Conservation (phyloP, 2,113 vertebrate genomes). For the Ciconia maguari region DNA sequence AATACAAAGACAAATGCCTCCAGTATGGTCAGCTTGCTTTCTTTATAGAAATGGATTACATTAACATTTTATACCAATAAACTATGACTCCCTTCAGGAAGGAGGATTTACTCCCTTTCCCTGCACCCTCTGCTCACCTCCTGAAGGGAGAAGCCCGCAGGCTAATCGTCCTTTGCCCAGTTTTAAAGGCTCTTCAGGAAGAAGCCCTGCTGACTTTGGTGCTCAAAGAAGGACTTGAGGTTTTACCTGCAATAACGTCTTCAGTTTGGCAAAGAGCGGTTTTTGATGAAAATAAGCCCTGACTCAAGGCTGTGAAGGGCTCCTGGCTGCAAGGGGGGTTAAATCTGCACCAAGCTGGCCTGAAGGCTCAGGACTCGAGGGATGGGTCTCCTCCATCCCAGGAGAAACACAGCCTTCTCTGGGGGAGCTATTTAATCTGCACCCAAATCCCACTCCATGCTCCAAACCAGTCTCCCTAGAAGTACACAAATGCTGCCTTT, state of each 20-base stretch:
- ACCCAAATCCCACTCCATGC: not conserved
- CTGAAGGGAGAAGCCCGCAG: not conserved
- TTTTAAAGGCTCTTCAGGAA: not conserved
- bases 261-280: not conserved
- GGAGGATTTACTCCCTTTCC: not conserved
- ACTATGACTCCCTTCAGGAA: rapidly evolving
- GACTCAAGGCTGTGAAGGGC: not conserved
- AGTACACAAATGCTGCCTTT: not conserved
- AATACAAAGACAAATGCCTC: not conserved
- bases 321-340: not conserved
- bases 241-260: not conserved
- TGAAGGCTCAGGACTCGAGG: not conserved
- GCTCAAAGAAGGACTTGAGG: not conserved
- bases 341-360: not conserved
- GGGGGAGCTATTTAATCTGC: not conserved
- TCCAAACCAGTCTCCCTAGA: not conserved
- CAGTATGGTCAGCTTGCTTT: not conserved
- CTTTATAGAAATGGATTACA: not conserved
- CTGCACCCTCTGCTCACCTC: not conserved
- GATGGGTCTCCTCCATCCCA: rapidly evolving
- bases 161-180: not conserved
- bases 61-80: not conserved
- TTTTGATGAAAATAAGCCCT: not conserved
- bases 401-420: not conserved
- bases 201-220: not conserved